phyloP scores from a whole-genome alignment of 2,113 vertebrate species.

The Anhinga rufa region DNA sequence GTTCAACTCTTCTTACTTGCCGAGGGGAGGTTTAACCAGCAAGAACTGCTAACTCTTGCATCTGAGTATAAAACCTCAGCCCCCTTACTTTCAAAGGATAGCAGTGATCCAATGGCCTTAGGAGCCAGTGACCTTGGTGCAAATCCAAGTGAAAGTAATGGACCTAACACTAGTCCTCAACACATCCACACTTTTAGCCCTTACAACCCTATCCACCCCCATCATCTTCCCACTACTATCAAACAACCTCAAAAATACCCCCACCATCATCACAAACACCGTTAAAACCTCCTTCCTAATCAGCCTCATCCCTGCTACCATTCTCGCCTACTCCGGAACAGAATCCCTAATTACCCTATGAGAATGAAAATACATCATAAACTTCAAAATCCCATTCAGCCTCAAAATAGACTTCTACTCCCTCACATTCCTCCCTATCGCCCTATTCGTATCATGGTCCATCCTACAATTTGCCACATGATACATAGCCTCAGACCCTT shows the following conservation, averaged over 20 bases:
- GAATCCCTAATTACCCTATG: fast-evolving
- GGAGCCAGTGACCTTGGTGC: background rate
- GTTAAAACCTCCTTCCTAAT: fast-evolving
- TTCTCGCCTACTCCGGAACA: fast-evolving
- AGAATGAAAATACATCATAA: background rate
- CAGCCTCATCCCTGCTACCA: fast-evolving
- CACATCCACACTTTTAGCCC: fast-evolving
- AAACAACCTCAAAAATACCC: fast-evolving
- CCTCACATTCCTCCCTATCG: fast-evolving
- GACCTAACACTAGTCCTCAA: fast-evolving
- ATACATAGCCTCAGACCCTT: fast-evolving
- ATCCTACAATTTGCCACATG: fast-evolving
- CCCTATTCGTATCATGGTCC: fast-evolving
- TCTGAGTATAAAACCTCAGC: background rate
- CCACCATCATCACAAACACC: fast-evolving
- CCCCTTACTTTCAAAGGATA: background rate
- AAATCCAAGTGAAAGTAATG: background rate
- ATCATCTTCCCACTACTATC: fast-evolving
- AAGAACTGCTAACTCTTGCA: background rate
- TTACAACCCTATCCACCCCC: fast-evolving
- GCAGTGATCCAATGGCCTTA: background rate
- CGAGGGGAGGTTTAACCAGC: background rate
- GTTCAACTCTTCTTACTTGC: background rate
- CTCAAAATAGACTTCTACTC: background rate
- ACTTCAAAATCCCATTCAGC: fast-evolving